Evolutionary conservation across 2,113 vertebrate species (phyloP).

Genomic region (Regulus satrapa): DNA sequence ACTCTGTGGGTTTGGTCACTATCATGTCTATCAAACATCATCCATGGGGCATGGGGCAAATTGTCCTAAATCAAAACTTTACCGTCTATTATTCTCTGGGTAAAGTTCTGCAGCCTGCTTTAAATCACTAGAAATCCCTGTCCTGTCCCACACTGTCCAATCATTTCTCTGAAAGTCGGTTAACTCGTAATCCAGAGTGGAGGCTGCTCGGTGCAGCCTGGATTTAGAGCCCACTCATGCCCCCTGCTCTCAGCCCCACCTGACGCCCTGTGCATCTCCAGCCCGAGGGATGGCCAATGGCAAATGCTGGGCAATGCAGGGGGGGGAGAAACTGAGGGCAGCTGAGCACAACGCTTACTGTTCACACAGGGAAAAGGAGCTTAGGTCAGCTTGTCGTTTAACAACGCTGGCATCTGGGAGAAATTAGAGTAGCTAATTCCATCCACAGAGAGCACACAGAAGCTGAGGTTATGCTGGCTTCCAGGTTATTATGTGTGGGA

Average conservation of each 20-base stretch:
- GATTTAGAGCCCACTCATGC: neutral
- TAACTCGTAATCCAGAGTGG: neutral
- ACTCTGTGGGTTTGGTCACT: neutral
- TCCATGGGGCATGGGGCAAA: neutral
- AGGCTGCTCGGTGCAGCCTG: neutral
- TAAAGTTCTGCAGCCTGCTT: neutral
- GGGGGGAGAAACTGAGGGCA: neutral
- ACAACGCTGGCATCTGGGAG: neutral
- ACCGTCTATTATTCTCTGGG: neutral
- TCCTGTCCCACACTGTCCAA: neutral
- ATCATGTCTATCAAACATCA: neutral
- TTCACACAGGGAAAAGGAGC: neutral
- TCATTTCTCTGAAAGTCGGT: neutral
- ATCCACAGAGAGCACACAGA: neutral
- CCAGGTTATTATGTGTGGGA: neutral
- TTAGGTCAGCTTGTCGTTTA: constrained; percentile 2
- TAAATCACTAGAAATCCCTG: neutral
- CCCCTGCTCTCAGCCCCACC: neutral
- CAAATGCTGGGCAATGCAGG: neutral
- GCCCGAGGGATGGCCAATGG: neutral
- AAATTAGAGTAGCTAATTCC: constrained; percentile 21
- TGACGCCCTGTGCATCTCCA: too few relatives aligned
- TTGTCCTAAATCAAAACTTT: neutral
- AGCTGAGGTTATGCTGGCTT: neutral
- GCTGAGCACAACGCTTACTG: rapidly evolving